These are phyloP conservation scores for Catharus ustulatus DNA, from an alignment of 2,797 vertebrate species.

Conservation along the genomic window DNA sequence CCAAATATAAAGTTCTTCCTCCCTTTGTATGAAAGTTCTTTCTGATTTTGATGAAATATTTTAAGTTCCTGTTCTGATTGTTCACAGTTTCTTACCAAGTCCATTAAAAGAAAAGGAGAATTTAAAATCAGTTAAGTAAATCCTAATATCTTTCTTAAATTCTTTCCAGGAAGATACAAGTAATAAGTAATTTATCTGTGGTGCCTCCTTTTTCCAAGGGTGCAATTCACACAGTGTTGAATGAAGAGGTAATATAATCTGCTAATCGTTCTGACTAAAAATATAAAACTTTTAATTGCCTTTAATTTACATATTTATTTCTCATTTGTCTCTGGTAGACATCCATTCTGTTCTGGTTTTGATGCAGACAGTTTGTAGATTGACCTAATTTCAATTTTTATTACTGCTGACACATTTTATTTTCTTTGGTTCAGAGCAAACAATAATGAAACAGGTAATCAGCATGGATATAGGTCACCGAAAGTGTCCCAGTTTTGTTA, in stretches of 20 bases:
- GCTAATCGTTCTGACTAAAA: constrained; percentile 45
- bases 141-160: not conserved
- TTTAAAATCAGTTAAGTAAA: not conserved
- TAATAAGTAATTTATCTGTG: not conserved
- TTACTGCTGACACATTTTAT: constrained; percentile 60
- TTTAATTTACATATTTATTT: constrained; percentile 61
- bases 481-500: constrained; percentile 52
- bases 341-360: constrained; percentile 40
- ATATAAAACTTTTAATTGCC: constrained; percentile 4
- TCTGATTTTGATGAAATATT: not conserved
- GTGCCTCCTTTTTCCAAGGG: not conserved
- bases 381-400: constrained; percentile 67
- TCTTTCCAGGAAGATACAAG: not conserved
- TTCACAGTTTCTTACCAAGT: not conserved
- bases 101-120: not conserved
- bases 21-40: not conserved
- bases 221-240: not conserved
- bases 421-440: constrained; percentile 64
- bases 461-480: constrained; percentile 67
- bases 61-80: not conserved
- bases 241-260: constrained; percentile 22
- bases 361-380: constrained; percentile 38
- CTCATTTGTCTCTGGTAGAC: constrained; percentile 24
- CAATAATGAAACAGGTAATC: constrained; percentile 69
- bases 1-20: not conserved